A percentile compares a stretch with the other conserved stretches of the same genome.
Conservation (phyloP, 2,113 vertebrate species). For the Acrocephalus kingi region DNA sequence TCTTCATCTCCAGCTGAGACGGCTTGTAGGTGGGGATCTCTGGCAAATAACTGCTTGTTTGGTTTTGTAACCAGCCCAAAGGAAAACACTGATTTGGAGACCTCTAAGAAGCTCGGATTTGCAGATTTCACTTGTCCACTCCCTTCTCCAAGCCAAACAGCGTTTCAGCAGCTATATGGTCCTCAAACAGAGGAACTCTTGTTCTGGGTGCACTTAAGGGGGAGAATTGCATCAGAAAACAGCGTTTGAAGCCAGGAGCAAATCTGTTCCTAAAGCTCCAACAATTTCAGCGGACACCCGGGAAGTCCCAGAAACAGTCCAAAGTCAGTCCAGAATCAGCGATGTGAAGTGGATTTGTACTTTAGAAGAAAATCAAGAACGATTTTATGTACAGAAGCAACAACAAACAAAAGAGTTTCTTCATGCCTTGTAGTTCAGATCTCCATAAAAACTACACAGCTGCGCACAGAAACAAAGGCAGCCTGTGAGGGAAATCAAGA, state of each 20-base stretch:
- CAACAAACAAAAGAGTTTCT: conserved; percentile 51
- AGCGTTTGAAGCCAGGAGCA: background rate
- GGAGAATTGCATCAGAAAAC: background rate
- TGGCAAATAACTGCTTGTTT: background rate
- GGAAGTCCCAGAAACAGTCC: conserved; percentile 38
- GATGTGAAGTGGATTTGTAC: conserved; percentile 40
- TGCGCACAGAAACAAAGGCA: background rate
- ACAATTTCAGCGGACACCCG: background rate
- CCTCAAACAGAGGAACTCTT: background rate
- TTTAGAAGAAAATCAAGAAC: conserved; percentile 52
- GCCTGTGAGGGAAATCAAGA: conserved; percentile 23
- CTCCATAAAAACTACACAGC: conserved; percentile 55
- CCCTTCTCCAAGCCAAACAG: background rate
- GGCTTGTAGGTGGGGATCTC: background rate
- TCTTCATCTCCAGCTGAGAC: background rate
- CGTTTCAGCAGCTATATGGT: background rate
- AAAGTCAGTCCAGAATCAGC: background rate
- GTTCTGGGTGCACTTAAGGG: background rate
- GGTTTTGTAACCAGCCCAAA: background rate
- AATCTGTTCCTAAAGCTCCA: conserved; percentile 38
- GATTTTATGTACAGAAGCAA: conserved; percentile 34
- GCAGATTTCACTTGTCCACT: background rate
- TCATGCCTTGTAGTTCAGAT: conserved; percentile 29
- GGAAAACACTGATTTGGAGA: background rate
- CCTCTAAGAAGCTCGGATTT: background rate